Percentiles rank a stretch among this genome's conserved stretches.
Evolutionary conservation across 2,888 invertebrate genomes (phyloP).

Genomic region (Xiphydria camelus): DNA sequence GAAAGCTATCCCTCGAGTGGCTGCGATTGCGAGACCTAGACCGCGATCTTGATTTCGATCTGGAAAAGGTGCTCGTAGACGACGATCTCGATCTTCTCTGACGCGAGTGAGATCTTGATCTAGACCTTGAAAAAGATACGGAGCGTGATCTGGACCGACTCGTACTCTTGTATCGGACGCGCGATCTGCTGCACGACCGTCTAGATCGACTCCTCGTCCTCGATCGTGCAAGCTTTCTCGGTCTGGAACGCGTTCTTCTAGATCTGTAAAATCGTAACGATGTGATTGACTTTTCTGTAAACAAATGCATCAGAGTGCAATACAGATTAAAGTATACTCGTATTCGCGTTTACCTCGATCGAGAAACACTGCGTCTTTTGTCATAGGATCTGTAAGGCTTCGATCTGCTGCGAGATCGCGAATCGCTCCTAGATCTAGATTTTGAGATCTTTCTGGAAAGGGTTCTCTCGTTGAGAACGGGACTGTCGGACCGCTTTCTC

Average conservation of each 20-base stretch:
- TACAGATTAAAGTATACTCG: background rate
- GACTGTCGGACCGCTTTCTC: slow-evolving; percentile 48
- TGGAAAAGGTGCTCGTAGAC: slow-evolving; percentile 28
- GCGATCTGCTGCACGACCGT: slow-evolving; percentile 40
- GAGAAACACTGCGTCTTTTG: slow-evolving; percentile 39
- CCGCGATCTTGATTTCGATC: slow-evolving; percentile 31
- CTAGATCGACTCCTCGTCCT: slow-evolving; percentile 46
- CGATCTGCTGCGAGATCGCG: slow-evolving; percentile 46
- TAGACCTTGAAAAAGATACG: slow-evolving; percentile 21
- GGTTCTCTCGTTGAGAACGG: slow-evolving; percentile 41
- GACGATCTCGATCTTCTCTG: slow-evolving; percentile 26
- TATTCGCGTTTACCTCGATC: slow-evolving; percentile 41
- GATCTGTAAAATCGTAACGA: slow-evolving; percentile 29
- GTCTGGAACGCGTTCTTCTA: slow-evolving; percentile 44
- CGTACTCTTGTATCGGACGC: slow-evolving; percentile 43
- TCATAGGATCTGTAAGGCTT: slow-evolving; percentile 47
- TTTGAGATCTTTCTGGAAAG: slow-evolving; percentile 39
- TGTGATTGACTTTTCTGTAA: background rate
- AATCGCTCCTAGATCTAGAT: slow-evolving; percentile 51
- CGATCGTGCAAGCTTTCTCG: slow-evolving; percentile 48
- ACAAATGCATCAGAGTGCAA: background rate
- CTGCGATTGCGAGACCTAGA: slow-evolving; percentile 41
- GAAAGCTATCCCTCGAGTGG: slow-evolving; percentile 44
- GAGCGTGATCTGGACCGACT: slow-evolving; percentile 44
- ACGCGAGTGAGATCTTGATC: slow-evolving; percentile 36